Evolutionary conservation across 2,888 invertebrate species (phyloP).

Genomic region (Conistra vaccinii): DNA sequence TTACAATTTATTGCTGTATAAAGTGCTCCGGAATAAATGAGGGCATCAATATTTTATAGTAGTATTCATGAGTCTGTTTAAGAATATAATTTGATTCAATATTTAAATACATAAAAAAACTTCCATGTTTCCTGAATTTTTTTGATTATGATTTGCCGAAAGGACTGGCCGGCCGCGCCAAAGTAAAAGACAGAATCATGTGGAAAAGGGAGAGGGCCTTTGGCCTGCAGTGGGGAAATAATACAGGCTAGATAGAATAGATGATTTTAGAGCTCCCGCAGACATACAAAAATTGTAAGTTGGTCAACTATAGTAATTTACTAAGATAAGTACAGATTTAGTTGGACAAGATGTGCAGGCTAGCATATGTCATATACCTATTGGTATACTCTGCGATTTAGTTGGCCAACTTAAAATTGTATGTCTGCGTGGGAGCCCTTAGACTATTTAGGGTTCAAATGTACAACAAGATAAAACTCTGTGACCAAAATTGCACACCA

Average conservation of each 20-base stretch:
- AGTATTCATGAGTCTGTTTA: neutral
- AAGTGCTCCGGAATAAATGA: conserved; percentile 15
- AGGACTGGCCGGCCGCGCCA: neutral
- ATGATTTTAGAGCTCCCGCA: too few relatives aligned
- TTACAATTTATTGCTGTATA: neutral
- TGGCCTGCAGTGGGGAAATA: too few relatives aligned
- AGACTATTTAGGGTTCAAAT: neutral
- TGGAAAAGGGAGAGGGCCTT: too few relatives aligned
- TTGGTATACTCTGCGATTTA: too few relatives aligned
- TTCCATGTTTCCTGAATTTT: neutral
- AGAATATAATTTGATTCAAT: neutral
- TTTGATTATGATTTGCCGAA: neutral
- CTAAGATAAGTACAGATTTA: too few relatives aligned
- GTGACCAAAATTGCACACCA: neutral
- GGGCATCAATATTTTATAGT: neutral
- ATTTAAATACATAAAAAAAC: neutral
- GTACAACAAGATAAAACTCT: neutral
- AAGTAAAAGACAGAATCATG: too few relatives aligned
- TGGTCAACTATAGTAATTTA: too few relatives aligned
- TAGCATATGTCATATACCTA: too few relatives aligned
- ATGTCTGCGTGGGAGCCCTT: too few relatives aligned
- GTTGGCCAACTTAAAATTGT: too few relatives aligned
- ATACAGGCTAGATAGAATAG: neutral
- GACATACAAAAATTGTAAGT: too few relatives aligned
- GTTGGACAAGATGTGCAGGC: too few relatives aligned